phyloP scores from a whole-genome alignment of 1,140 invertebrate species.

The Temnothorax curvispinosus region DNA sequence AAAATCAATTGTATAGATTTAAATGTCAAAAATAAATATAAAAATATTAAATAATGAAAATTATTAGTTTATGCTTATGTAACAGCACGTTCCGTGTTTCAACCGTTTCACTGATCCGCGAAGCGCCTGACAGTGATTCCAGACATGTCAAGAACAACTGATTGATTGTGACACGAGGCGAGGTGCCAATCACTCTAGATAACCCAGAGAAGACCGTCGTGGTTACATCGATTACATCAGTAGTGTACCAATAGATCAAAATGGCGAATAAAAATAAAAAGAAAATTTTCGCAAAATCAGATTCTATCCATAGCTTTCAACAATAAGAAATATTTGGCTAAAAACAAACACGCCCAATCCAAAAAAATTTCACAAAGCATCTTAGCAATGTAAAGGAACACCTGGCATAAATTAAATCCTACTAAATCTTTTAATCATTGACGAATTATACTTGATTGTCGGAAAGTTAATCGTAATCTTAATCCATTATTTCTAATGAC shows the following conservation, averaged over 20 bases:
- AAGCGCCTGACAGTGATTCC: not conserved
- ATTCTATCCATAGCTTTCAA: not conserved
- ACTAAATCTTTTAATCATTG: not conserved
- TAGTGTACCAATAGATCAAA: slow-evolving; percentile 26
- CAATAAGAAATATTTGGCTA: not conserved
- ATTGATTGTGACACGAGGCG: slow-evolving; percentile 19
- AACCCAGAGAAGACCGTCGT: slow-evolving; percentile 10
- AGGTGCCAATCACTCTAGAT: not conserved
- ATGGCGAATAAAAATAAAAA: not conserved
- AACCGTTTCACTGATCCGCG: not conserved
- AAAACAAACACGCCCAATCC: not conserved
- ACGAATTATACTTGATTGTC: not conserved
- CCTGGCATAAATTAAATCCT: not conserved
- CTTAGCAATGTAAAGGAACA: not conserved
- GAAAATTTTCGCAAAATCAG: not conserved
- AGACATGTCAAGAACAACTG: slow-evolving; percentile 17
- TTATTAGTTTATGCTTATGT: not conserved
- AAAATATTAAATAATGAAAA: slow-evolving; percentile 12
- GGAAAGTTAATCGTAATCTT: not conserved
- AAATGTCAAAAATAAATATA: not conserved
- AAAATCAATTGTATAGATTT: not conserved
- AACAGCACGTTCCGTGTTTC: not conserved
- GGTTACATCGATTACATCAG: slow-evolving; percentile 32
- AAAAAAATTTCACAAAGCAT: not conserved
- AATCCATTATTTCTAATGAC: not conserved